Evolutionary conservation across 2,888 invertebrate genomes (phyloP).

Genomic region (Lymantria dispar): DNA sequence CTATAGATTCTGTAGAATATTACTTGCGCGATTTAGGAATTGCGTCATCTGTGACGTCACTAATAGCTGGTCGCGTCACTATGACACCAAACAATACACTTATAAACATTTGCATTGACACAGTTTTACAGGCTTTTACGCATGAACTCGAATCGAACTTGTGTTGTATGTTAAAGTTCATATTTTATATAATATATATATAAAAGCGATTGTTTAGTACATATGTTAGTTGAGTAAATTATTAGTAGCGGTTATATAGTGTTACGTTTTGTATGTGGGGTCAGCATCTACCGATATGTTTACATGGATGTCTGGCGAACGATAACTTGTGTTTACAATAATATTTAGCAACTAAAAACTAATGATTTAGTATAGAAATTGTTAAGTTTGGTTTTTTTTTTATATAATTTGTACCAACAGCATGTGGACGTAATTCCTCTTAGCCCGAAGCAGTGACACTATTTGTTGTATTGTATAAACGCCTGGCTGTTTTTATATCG

Average conservation of each 20-base stretch:
- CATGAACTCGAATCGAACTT: conserved; percentile 32
- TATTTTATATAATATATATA: conserved; percentile 11
- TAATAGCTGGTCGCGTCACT: conserved; percentile 12
- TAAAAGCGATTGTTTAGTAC: conserved; percentile 11
- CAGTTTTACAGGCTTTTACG: conserved; percentile 23
- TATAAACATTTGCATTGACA: conserved; percentile 8
- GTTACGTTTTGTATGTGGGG: conserved; percentile 14
- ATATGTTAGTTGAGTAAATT: conserved; percentile 22
- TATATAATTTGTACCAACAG: conserved; percentile 25
- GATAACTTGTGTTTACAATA: conserved; percentile 40
- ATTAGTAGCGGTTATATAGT: conserved; percentile 15
- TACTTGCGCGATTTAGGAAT: conserved; percentile 30
- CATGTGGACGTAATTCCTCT: conserved; percentile 32
- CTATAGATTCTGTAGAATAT: conserved; percentile 36
- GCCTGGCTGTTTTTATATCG: conserved; percentile 58
- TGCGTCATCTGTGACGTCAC: conserved; percentile 15
- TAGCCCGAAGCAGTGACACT: conserved; percentile 40
- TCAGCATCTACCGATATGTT: conserved; percentile 48
- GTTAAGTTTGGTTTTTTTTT: conserved; percentile 36
- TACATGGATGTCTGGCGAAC: conserved; percentile 42
- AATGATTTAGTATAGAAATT: conserved; percentile 26
- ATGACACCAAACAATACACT: conserved; percentile 8
- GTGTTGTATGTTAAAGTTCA: conserved; percentile 30
- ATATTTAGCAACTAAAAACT: conserved; percentile 28
- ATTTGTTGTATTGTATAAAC: conserved; percentile 40